phyloP scores from a whole-genome alignment of 2,888 invertebrate genomes.

The Polyommatus iphigenia region DNA sequence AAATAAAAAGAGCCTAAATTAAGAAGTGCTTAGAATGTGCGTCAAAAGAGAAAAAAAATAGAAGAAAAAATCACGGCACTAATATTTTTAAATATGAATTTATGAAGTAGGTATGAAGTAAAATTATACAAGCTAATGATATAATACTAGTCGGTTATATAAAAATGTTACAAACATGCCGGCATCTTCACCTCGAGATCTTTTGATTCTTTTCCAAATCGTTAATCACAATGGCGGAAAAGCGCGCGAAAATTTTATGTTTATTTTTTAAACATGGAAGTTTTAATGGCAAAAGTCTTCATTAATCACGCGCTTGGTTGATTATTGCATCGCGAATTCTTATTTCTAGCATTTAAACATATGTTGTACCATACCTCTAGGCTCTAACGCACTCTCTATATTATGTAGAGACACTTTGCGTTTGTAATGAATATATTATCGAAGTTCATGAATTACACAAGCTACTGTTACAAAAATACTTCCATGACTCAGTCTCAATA shows the following conservation, averaged over 20 bases:
- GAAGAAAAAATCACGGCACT: too few relatives aligned
- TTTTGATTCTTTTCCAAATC: slow-evolving; percentile 66
- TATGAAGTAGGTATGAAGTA: neutral
- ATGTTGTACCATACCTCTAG: neutral
- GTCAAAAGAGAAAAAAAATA: too few relatives aligned
- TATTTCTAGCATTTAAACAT: neutral
- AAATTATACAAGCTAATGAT: slow-evolving; percentile 13
- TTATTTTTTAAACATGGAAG: slow-evolving; percentile 45
- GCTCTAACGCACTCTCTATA: neutral
- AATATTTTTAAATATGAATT: neutral
- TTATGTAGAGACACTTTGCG: neutral
- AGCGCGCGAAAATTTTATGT: slow-evolving; percentile 65
- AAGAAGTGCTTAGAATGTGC: too few relatives aligned
- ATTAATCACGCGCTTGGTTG: neutral
- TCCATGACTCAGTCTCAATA: slow-evolving; percentile 16
- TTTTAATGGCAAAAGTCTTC: neutral
- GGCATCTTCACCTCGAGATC: slow-evolving; percentile 38
- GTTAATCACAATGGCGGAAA: slow-evolving; percentile 71
- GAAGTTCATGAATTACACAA: neutral
- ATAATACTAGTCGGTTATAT: slow-evolving; percentile 17
- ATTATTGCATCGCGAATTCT: neutral
- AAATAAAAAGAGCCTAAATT: too few relatives aligned
- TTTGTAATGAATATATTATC: neutral
- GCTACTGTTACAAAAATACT: neutral
- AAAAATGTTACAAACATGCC: slow-evolving; percentile 35